A percentile compares a stretch with the other conserved stretches of the same genome.
phyloP scores from a whole-genome alignment of 2,113 vertebrate species.

The Xyrauchen texanus region DNA sequence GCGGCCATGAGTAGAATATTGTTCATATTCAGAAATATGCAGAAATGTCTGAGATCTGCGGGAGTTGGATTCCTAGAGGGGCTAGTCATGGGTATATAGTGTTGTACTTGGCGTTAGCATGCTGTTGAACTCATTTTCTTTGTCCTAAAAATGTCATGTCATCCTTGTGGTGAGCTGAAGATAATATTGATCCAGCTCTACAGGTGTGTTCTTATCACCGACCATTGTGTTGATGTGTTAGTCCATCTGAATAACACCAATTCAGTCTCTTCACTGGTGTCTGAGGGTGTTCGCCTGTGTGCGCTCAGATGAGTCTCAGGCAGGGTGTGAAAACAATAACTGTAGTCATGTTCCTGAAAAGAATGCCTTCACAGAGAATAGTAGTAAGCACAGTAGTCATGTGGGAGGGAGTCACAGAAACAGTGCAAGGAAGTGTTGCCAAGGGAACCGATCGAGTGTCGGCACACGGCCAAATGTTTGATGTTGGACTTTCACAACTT shows the following conservation, averaged over 20 bases:
- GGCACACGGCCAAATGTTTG: conserved; percentile 27
- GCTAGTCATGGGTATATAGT: neutral
- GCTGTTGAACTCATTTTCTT: neutral
- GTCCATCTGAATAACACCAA: neutral
- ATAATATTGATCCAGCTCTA: neutral
- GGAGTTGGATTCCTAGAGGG: too few relatives aligned
- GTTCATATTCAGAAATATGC: too few relatives aligned
- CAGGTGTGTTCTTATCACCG: neutral
- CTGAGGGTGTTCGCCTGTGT: neutral
- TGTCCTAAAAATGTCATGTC: too few relatives aligned
- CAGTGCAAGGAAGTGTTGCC: neutral
- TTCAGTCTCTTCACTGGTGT: neutral
- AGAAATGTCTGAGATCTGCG: too few relatives aligned
- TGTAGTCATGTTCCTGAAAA: neutral
- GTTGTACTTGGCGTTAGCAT: neutral
- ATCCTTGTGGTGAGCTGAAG: neutral
- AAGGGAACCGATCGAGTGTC: neutral
- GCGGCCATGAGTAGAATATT: too few relatives aligned
- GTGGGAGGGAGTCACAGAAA: neutral
- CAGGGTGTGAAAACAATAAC: neutral
- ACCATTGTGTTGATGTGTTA: neutral
- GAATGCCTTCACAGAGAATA: neutral
- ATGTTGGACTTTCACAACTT: too few relatives aligned
- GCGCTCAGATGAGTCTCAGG: neutral
- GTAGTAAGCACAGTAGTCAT: neutral